Conservation (phyloP, 2,888 invertebrate genomes). For the Neuroscelio doddi region DNA sequence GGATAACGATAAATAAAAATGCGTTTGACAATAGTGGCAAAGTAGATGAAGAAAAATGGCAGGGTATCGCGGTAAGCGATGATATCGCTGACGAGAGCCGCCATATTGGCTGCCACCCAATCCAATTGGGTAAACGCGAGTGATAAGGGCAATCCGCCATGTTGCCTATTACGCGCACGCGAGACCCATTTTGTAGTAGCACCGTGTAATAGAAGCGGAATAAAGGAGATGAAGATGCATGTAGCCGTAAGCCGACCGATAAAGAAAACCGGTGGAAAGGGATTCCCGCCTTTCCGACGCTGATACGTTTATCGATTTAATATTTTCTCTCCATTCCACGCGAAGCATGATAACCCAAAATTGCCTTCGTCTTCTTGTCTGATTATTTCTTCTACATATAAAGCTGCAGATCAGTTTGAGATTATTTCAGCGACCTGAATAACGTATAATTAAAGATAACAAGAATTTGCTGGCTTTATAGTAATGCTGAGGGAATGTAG, state of each 20-base stretch:
- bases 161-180: conserved; percentile 58
- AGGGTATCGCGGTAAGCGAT: conserved; percentile 52
- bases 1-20: background rate
- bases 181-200: conserved; percentile 47
- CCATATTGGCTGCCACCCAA: conserved; percentile 68
- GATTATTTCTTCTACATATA: conserved; percentile 10
- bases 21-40: background rate
- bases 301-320: conserved; percentile 54
- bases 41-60: background rate
- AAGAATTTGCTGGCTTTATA: conserved; percentile 16
- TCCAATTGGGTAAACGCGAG: conserved; percentile 62
- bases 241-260: conserved; percentile 47
- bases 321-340: conserved; percentile 44
- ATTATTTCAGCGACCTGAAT: conserved; percentile 19
- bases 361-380: conserved; percentile 40
- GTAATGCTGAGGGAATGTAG: too few species aligned
- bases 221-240: conserved; percentile 51
- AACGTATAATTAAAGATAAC: conserved; percentile 27
- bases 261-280: conserved; percentile 43
- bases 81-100: conserved; percentile 70
- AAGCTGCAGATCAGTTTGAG: conserved; percentile 8
- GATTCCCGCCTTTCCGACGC: conserved; percentile 44
- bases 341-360: conserved; percentile 54
- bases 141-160: conserved; percentile 64
- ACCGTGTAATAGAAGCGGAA: conserved; percentile 31